Evolutionary conservation across 1,140 invertebrate genomes (phyloP).

Genomic region (Piezodorus guildinii): DNA sequence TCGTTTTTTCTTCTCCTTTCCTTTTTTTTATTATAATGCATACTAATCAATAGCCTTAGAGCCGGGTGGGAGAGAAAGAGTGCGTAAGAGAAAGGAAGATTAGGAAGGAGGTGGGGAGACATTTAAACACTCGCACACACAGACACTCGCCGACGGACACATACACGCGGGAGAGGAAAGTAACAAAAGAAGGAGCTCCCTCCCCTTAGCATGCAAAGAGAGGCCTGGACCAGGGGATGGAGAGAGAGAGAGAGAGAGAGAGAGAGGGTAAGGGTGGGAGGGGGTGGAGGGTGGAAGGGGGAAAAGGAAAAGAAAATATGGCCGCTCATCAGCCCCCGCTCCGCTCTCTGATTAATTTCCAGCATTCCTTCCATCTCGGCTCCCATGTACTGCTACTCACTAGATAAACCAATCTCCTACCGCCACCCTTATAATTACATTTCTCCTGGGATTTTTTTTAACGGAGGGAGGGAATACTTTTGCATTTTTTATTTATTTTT

Average conservation of each 20-base stretch:
- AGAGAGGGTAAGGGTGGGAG: not conserved
- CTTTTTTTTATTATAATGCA: conserved; percentile 10
- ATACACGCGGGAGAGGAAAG: not conserved
- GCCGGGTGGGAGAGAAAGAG: conserved; percentile 3
- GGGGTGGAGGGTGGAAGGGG: not conserved
- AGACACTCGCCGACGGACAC: not conserved
- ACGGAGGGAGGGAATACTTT: too few relatives aligned
- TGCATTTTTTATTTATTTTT: too few relatives aligned
- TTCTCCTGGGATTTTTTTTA: not conserved
- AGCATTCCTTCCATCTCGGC: not conserved
- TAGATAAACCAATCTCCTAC: not conserved
- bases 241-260: not conserved
- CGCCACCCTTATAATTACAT: not conserved
- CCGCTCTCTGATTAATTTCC: conserved; percentile 1
- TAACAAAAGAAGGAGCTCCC: conserved; percentile 3
- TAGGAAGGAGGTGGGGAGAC: not conserved
- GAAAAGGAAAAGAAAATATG: conserved; percentile 15
- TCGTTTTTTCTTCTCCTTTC: not conserved
- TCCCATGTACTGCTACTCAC: not conserved
- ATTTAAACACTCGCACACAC: conserved; percentile 8
- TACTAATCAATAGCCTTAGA: conserved; percentile 15
- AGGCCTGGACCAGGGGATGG: too few relatives aligned
- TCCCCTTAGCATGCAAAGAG: conserved; percentile 12
- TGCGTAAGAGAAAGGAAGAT: not conserved
- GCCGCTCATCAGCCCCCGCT: conserved; percentile 10